A percentile compares a stretch with the other conserved stretches of the same genome.
phyloP scores from a whole-genome alignment of 2,797 vertebrate genomes.

The Lerista edwardsae region DNA sequence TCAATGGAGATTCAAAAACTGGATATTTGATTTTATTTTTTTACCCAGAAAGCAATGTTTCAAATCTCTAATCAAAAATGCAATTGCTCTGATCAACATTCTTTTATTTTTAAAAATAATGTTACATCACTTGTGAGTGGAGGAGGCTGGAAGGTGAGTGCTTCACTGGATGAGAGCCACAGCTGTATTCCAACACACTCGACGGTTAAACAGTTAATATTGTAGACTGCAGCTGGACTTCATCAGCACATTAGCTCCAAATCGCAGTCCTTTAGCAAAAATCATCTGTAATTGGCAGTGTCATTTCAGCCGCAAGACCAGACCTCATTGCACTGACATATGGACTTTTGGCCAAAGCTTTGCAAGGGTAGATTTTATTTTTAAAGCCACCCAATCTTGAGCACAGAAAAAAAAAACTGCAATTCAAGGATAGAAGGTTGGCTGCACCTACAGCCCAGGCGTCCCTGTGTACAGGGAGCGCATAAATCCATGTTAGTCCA shows the following conservation, averaged over 20 bases:
- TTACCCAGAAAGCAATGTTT: background rate
- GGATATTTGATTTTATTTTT: background rate
- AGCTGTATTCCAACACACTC: background rate
- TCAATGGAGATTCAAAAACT: background rate
- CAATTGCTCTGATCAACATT: background rate
- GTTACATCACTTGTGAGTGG: fast-evolving
- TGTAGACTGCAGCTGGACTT: fast-evolving
- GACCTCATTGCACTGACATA: background rate
- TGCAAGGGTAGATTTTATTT: background rate
- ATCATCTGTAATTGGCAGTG: background rate
- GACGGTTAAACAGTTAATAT: background rate
- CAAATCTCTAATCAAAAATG: background rate
- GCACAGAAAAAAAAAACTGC: background rate
- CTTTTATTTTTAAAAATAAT: background rate
- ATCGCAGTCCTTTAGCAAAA: background rate
- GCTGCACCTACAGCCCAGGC: background rate
- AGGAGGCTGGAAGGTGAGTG: no score
- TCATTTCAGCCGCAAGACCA: background rate
- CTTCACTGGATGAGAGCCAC: background rate
- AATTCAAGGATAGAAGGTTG: background rate
- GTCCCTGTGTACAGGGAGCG: fast-evolving
- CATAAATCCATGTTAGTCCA: conserved; percentile 32
- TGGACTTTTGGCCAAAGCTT: fast-evolving
- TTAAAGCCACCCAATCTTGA: background rate
- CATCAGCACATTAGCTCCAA: background rate